A percentile compares a stretch with the other conserved stretches of the same genome.
These are phyloP conservation scores for Diplogasteroides magnus DNA, from an alignment of 1,140 invertebrate species.

Conservation along the genomic window DNA sequence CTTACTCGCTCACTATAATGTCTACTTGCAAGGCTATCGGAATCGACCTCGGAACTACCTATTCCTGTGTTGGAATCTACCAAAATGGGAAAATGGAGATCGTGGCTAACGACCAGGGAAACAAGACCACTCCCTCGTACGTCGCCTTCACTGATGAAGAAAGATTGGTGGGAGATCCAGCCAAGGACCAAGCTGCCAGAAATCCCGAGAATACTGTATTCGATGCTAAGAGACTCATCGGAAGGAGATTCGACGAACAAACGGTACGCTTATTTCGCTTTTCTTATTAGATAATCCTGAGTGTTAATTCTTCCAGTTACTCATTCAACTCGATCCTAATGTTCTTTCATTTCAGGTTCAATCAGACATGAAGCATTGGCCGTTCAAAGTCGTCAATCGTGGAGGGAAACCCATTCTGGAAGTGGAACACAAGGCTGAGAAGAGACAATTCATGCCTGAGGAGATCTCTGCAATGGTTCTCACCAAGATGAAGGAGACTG, in stretches of 20 bases:
- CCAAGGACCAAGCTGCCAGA: slow-evolving; percentile 66
- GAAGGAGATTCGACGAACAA: slow-evolving; percentile 12
- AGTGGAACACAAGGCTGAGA: slow-evolving; percentile 50
- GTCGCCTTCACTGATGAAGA: slow-evolving; percentile 81
- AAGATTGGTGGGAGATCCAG: slow-evolving; percentile 71
- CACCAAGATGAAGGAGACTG: slow-evolving; percentile 68
- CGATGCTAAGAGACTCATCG: slow-evolving; percentile 66
- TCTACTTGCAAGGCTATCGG: slow-evolving; percentile 67
- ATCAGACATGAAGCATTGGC: slow-evolving; percentile 64
- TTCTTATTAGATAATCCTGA: not conserved
- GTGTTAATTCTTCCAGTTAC: not conserved
- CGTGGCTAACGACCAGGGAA: slow-evolving; percentile 76
- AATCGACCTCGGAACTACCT: slow-evolving; percentile 97
- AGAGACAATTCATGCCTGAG: slow-evolving; percentile 62
- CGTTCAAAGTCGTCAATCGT: slow-evolving; percentile 60
- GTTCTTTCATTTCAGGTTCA: slow-evolving; percentile 65
- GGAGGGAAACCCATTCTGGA: slow-evolving; percentile 56
- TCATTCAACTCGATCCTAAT: not conserved
- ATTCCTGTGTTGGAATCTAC: slow-evolving; percentile 70
- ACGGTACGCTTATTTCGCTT: slow-evolving; percentile 63
- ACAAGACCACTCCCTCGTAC: slow-evolving; percentile 71
- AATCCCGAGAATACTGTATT: slow-evolving; percentile 80
- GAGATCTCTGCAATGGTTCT: slow-evolving; percentile 64
- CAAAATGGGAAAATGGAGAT: slow-evolving; percentile 78
- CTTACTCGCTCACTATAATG: slow-evolving; percentile 19